Conservation (phyloP, 2,113 vertebrate species). For the Gallinago media region DNA sequence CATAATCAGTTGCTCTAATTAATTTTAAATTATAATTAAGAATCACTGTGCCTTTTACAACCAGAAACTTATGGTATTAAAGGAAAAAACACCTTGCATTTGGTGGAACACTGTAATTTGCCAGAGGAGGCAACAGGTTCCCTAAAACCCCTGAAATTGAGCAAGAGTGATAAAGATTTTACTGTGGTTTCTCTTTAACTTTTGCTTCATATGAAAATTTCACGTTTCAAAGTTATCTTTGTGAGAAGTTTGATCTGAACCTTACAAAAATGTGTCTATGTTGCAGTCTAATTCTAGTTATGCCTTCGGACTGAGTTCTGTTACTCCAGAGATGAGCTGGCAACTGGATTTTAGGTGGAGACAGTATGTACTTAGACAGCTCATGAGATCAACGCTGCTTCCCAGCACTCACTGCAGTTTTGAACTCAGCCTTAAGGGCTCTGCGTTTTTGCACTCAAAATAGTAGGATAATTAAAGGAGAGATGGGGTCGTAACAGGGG, state of each 20-base stretch:
- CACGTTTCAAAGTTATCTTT: accelerated
- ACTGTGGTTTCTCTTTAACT: not conserved
- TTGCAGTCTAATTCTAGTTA: not conserved
- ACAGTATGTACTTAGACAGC: not conserved
- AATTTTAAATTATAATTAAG: not conserved
- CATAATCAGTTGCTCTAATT: not conserved
- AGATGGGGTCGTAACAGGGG: not conserved
- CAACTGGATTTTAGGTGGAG: not conserved
- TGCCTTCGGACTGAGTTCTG: not conserved
- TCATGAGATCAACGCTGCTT: not conserved
- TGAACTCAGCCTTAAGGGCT: not conserved
- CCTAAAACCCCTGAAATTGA: not conserved
- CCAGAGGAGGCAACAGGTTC: not conserved
- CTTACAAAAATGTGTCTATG: accelerated
- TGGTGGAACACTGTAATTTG: not conserved
- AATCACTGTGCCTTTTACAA: not conserved
- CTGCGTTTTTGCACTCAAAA: not conserved
- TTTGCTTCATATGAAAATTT: not conserved
- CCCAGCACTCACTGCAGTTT: not conserved
- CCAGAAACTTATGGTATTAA: not conserved
- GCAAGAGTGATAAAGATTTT: not conserved
- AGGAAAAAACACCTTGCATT: not conserved
- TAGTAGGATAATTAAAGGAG: not conserved
- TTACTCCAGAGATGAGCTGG: not conserved
- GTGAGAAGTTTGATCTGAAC: not conserved